Evolutionary conservation across 2,888 invertebrate species (phyloP), one percentile per base, ranked within the genome.

Genomic region (Temnothorax unifasciatus): DNA sequence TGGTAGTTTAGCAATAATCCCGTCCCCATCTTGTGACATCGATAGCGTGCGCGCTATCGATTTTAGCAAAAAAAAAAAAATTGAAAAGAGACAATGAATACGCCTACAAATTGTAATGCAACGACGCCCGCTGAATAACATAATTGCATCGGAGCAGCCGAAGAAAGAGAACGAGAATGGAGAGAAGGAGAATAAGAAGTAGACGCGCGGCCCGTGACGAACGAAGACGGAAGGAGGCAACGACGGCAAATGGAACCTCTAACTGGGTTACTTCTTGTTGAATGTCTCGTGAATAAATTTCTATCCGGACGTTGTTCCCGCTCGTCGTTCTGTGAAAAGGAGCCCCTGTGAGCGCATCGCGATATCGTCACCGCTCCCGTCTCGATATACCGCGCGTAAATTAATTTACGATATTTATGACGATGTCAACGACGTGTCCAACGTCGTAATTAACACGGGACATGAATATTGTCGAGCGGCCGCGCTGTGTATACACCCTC

Each of bases 261-360:
- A 88, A 89, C 86, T 63, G 50, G 71, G 84, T 86, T 86, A 88
- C 61, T 74, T 57, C 52, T 66, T 38, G 63, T 63, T 54, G 85
- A 79, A 88, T 86, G 86, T 77, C 79, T 77, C 82, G 63, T 83
- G 90, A 92, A 91, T 91, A 92, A 91, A 92, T 92, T 92, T 85
- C 83, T 84, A 89, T 89, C 87, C 82, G 54, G 61, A 61, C 25
- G 29, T 75, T 66, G 54, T 38, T 71, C 59, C 63, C 64, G 50
- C 68, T 34, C 68, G 50, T 25, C 71, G 18, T 64, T 61, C 81
- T 66, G 57, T 57, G 77, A 54, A 73, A 86, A 85, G 47, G 1
- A 6, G n/a, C 1, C 50, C 21, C 25, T 41, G 57, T 25, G 3
- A 9, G 2, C 57, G 44, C 3, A 38, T 41, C 44, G 25, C 41